Conservation (phyloP, 2,113 vertebrate genomes). For the Aleadryas rufinucha region DNA sequence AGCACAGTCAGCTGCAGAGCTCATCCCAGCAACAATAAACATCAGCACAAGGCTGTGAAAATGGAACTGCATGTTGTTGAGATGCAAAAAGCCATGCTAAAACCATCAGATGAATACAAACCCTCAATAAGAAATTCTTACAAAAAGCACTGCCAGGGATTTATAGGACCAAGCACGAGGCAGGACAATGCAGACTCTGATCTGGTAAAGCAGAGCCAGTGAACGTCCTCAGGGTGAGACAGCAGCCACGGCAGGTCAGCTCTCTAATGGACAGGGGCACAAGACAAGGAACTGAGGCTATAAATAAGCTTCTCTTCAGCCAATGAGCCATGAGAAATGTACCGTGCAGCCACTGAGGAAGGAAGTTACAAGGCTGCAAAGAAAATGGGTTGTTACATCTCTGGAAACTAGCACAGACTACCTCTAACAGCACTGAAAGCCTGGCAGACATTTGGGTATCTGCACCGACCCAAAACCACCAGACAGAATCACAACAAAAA, state of each 20-base stretch:
- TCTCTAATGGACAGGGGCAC: not conserved
- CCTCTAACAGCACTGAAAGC: not conserved
- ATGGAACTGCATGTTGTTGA: not conserved
- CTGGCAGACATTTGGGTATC: not conserved
- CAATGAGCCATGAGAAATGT: not conserved
- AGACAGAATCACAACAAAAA: not conserved
- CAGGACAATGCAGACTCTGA: not conserved
- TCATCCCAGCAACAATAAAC: not conserved
- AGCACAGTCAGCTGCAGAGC: not conserved
- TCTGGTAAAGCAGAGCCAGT: not conserved
- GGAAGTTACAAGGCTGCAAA: slow-evolving; percentile 23
- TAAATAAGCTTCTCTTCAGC: slow-evolving; percentile 1
- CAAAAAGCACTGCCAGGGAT: not conserved
- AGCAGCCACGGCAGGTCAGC: slow-evolving; percentile 3
- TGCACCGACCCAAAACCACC: not conserved
- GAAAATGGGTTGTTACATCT: not conserved
- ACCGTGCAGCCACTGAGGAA: not conserved
- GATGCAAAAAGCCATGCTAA: not conserved
- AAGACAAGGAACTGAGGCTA: not conserved
- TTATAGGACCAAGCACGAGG: not conserved
- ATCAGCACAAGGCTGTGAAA: not conserved
- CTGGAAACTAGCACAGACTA: not conserved
- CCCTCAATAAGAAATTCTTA: not conserved
- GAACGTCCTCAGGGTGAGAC: not conserved
- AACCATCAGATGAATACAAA: not conserved